These are phyloP conservation scores for Tangara arthus DNA, from an alignment of 2,797 vertebrate species.

Conservation along the genomic window DNA sequence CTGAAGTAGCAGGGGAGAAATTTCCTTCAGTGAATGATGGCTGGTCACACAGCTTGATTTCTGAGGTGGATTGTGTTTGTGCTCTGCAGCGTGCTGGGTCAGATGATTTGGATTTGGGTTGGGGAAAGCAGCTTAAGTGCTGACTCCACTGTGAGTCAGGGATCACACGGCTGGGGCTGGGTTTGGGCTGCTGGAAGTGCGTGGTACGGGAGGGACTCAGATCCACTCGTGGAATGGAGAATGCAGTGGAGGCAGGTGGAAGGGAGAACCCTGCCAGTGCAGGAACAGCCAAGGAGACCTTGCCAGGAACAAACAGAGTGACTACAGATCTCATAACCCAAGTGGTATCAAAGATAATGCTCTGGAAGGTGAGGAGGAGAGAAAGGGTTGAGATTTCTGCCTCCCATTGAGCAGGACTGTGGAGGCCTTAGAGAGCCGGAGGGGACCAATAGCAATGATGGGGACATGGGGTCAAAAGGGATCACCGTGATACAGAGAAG, in stretches of 20 bases:
- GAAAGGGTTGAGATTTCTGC: background rate
- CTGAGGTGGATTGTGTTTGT: background rate
- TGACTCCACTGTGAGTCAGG: background rate
- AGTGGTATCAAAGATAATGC: background rate
- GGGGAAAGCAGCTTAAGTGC: slow-evolving; percentile 40
- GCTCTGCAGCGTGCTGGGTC: background rate
- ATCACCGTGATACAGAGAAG: background rate
- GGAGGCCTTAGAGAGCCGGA: background rate
- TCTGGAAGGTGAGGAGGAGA: background rate
- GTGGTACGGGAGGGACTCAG: accelerated
- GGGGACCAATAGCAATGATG: background rate
- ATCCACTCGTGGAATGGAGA: background rate
- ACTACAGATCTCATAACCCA: background rate
- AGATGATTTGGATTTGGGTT: slow-evolving; percentile 37
- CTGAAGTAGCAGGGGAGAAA: background rate
- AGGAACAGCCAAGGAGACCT: background rate
- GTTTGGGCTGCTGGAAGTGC: background rate
- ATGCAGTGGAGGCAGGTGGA: background rate
- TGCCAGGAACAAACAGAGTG: background rate
- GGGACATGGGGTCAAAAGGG: background rate
- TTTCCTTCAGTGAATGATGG: background rate
- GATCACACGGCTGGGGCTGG: background rate
- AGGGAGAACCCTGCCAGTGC: background rate
- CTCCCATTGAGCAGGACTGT: background rate
- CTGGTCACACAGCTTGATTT: background rate